phyloP scores from a whole-genome alignment of 2,888 invertebrate genomes.

The Pseudococcus viburni region DNA sequence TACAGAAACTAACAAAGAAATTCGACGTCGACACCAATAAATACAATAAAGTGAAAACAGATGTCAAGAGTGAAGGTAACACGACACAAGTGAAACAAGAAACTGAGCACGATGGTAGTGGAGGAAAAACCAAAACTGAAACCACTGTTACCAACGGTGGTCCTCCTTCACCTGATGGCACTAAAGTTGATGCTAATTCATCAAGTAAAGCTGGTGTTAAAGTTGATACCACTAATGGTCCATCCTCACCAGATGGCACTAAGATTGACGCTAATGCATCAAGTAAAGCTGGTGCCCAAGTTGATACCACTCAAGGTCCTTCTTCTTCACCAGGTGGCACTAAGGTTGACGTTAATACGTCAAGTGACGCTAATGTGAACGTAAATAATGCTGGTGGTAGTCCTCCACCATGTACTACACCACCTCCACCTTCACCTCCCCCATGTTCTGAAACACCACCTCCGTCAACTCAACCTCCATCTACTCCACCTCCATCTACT shows the following conservation, averaged over 20 bases:
- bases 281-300: no score
- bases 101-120: neutral
- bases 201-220: neutral
- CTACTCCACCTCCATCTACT: neutral
- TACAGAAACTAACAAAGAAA: neutral
- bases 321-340: no score
- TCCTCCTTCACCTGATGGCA: neutral
- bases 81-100: neutral
- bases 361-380: no score
- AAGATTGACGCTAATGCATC: no score
- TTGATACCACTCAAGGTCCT: no score
- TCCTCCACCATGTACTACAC: neutral
- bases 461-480: neutral
- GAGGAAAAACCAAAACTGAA: neutral
- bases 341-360: no score
- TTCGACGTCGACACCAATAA: conserved; percentile 42
- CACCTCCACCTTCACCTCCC: neutral
- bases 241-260: no score
- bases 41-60: neutral
- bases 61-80: neutral
- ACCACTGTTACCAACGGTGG: neutral
- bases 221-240: neutral
- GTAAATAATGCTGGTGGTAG: neutral
- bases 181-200: neutral
- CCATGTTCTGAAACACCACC: no score